Conservation (phyloP, 2,113 vertebrate species). For the Alectura lathami region DNA sequence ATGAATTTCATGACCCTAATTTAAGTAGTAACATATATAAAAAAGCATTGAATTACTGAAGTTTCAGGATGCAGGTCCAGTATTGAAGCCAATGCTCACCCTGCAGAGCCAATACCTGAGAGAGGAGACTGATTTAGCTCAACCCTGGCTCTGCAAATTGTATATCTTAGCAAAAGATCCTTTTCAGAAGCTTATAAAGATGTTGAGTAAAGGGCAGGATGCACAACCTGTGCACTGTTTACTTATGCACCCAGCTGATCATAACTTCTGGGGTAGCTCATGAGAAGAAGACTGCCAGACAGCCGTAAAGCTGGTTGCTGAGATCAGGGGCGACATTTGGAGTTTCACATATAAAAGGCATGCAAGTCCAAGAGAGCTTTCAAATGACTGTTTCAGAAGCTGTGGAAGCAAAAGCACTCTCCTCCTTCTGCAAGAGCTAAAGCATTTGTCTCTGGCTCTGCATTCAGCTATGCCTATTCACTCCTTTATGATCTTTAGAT, state of each 20-base stretch:
- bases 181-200: not conserved
- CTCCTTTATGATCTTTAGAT: conserved; percentile 10
- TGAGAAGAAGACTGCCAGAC: conserved; percentile 15
- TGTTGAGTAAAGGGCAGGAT: not conserved
- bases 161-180: not conserved
- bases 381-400: not conserved
- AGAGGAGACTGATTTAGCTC: not conserved
- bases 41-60: not conserved
- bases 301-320: conserved; percentile 11
- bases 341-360: not conserved
- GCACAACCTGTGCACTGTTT: conserved; percentile 36
- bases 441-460: not conserved
- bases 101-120: not conserved
- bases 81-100: not conserved
- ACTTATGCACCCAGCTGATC: conserved; percentile 25
- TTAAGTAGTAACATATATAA: not conserved
- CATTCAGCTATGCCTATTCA: conserved; percentile 6
- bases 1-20: not conserved
- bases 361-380: conserved; percentile 6
- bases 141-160: not conserved
- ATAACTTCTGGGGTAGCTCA: conserved; percentile 1
- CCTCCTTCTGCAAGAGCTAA: not conserved
- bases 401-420: not conserved
- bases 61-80: not conserved
- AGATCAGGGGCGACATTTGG: conserved; percentile 6